Conservation (phyloP, 2,888 invertebrate genomes). For the Apomyelois bistriatella region DNA sequence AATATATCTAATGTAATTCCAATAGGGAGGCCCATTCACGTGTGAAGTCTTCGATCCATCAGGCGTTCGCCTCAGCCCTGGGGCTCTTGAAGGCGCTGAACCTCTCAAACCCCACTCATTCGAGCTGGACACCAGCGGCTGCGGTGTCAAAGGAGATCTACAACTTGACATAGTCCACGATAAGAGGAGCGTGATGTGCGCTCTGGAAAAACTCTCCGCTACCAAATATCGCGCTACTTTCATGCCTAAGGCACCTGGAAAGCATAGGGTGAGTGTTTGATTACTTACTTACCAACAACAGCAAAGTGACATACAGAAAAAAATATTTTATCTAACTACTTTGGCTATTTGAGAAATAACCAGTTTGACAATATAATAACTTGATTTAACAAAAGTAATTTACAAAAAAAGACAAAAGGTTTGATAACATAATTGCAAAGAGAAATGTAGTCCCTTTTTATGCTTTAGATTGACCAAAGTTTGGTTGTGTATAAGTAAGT, state of each 20-base stretch:
- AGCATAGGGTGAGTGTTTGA: conserved; percentile 84
- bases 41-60: conserved; percentile 97
- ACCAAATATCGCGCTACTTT: conserved; percentile 89
- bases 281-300: no score
- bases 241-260: conserved; percentile 88
- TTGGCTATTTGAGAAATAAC: no score
- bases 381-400: no score
- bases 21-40: conserved; percentile 95
- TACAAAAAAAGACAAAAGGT: no score
- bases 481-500: no score
- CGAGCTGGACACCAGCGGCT: conserved; percentile 80
- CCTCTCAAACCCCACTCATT: conserved; percentile 94
- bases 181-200: conserved; percentile 90
- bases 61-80: conserved; percentile 87
- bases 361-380: no score
- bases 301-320: no score
- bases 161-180: conserved; percentile 95
- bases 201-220: conserved; percentile 88
- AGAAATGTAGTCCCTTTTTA: no score
- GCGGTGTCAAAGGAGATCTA: conserved; percentile 90
- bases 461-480: no score
- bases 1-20: not conserved
- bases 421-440: no score
- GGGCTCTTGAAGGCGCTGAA: conserved; percentile 89
- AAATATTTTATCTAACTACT: no score